A percentile compares a stretch with the other conserved stretches of the same genome.
phyloP scores from a whole-genome alignment of 2,888 invertebrate genomes.

The Phyto melanocephala region DNA sequence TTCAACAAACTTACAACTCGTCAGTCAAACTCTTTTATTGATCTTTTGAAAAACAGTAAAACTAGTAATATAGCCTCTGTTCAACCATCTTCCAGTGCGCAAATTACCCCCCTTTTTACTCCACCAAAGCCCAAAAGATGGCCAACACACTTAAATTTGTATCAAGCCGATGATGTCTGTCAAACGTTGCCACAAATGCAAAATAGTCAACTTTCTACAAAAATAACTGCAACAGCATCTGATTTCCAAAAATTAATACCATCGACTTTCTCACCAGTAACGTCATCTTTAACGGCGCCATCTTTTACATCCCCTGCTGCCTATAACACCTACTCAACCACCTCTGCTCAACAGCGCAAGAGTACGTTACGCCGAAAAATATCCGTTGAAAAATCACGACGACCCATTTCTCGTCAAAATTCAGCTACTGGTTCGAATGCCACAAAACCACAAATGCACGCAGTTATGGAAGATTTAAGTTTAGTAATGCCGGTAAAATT shows the following conservation, averaged over 20 bases:
- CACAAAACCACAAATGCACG: slow-evolving; percentile 72
- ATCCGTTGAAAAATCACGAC: slow-evolving; percentile 72
- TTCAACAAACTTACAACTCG: slow-evolving; percentile 36
- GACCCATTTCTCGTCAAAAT: slow-evolving; percentile 70
- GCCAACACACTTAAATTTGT: slow-evolving; percentile 26
- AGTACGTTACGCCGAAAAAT: slow-evolving; percentile 71
- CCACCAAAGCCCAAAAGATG: slow-evolving; percentile 36
- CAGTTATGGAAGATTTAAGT: slow-evolving; percentile 75
- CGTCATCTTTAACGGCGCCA: slow-evolving; percentile 54
- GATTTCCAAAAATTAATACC: too few relatives aligned
- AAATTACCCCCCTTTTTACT: background rate
- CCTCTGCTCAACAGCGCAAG: slow-evolving; percentile 68
- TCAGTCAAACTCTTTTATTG: slow-evolving; percentile 33
- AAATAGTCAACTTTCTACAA: background rate
- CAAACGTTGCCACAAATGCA: background rate
- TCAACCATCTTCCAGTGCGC: background rate
- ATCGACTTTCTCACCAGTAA: too few relatives aligned
- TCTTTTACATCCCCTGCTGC: slow-evolving; percentile 41
- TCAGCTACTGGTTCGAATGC: slow-evolving; percentile 60
- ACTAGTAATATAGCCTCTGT: slow-evolving; percentile 21
- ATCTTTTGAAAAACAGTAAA: slow-evolving; percentile 49
- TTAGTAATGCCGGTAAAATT: slow-evolving; percentile 74
- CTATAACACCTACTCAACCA: background rate
- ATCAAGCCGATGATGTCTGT: background rate
- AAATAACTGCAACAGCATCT: background rate